Conservation (phyloP, 1,140 invertebrate genomes). For the Elysia chlorotica region DNA sequence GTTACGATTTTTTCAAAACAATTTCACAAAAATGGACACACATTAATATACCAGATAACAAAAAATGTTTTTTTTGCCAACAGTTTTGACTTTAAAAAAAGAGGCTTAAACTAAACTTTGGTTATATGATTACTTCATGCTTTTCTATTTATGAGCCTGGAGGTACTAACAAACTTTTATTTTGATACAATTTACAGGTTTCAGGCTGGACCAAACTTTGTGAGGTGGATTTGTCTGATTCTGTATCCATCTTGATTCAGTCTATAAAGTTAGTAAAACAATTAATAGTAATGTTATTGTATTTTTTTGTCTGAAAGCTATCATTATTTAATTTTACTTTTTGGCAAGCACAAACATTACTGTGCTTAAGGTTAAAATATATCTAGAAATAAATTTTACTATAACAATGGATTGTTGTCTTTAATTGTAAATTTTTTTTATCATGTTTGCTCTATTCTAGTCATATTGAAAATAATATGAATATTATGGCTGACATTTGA, state of each 20-base stretch:
- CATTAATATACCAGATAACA: neutral
- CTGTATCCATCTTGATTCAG: conserved; percentile 58
- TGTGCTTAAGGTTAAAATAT: neutral
- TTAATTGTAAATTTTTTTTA: too few relatives aligned
- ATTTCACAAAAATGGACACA: too few relatives aligned
- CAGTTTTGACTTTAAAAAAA: neutral
- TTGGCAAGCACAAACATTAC: neutral
- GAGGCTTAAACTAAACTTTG: neutral
- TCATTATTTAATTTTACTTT: neutral
- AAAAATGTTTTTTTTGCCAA: neutral
- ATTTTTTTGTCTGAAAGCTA: neutral
- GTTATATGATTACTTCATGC: neutral
- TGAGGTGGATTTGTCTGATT: conserved; percentile 78
- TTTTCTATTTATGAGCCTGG: neutral
- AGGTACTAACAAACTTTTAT: neutral
- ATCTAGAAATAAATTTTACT: neutral
- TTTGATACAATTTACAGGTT: conserved; percentile 63
- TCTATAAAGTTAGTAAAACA: conserved; percentile 11
- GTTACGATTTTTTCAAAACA: neutral
- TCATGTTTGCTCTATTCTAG: too few relatives aligned
- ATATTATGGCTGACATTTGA: too few relatives aligned
- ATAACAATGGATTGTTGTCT: too few relatives aligned
- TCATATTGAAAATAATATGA: too few relatives aligned
- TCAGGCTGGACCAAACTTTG: conserved; percentile 92
- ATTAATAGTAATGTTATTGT: neutral